These are phyloP conservation scores for Nautilus pompilius DNA, from an alignment of 1,140 invertebrate genomes.

Conservation along the genomic window DNA sequence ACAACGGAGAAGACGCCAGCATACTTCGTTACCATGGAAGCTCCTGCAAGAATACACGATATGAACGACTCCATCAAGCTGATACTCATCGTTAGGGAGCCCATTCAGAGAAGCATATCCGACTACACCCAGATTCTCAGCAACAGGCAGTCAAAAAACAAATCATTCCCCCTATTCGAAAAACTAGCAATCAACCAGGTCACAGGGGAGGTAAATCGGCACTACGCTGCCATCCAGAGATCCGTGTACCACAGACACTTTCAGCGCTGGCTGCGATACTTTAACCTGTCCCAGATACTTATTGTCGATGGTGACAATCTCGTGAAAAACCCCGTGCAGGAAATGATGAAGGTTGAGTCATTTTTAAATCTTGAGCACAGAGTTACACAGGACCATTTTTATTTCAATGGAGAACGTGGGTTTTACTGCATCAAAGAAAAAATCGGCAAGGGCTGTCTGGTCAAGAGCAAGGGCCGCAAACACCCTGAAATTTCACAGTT, in stretches of 20 bases:
- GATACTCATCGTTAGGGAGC: slow-evolving; percentile 82
- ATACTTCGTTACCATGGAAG: slow-evolving; percentile 61
- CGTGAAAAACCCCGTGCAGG: slow-evolving; percentile 39
- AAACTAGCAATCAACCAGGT: slow-evolving; percentile 36
- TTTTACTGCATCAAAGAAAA: slow-evolving; percentile 56
- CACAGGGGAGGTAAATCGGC: slow-evolving; percentile 36
- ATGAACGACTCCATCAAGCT: slow-evolving; percentile 83
- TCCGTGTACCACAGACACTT: slow-evolving; percentile 53
- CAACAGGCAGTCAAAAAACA: slow-evolving; percentile 41
- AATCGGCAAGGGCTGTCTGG: slow-evolving; percentile 43
- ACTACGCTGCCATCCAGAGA: slow-evolving; percentile 42
- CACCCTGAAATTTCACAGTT: slow-evolving; percentile 48
- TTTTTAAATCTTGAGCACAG: slow-evolving; percentile 44
- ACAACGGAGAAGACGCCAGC: slow-evolving; percentile 57
- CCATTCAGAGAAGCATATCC: slow-evolving; percentile 82
- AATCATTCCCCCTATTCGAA: slow-evolving; percentile 40
- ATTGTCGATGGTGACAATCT: slow-evolving; percentile 50
- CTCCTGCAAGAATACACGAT: slow-evolving; percentile 73
- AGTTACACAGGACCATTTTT: slow-evolving; percentile 38
- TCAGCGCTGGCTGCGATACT: slow-evolving; percentile 43
- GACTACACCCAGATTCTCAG: slow-evolving; percentile 74
- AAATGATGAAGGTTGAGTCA: slow-evolving; percentile 42
- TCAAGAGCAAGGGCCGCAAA: slow-evolving; percentile 53
- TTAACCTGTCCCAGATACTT: slow-evolving; percentile 47
- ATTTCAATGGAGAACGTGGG: slow-evolving; percentile 54